Conservation (phyloP, 2,797 vertebrate genomes). For the Leucoraja ocellata region DNA sequence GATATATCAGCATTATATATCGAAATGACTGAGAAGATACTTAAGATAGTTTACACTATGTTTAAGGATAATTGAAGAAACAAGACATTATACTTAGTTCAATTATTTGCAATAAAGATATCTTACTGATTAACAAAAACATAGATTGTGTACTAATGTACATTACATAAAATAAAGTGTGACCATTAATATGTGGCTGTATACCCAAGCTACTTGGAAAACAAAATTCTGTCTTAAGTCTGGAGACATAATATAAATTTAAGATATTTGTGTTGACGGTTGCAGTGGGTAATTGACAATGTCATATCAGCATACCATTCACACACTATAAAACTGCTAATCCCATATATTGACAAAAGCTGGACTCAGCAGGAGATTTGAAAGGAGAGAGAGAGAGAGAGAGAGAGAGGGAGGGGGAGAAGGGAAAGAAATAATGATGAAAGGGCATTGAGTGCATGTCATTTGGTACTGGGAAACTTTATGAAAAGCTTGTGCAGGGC, state of each 20-base stretch:
- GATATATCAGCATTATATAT: background rate
- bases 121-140: background rate
- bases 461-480: background rate
- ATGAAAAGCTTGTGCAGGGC: background rate
- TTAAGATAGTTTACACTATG: background rate
- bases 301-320: background rate
- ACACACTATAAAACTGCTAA: background rate
- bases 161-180: background rate
- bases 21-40: background rate
- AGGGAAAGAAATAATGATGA: background rate
- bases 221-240: background rate
- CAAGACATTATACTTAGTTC: background rate
- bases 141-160: background rate
- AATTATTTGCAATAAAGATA: background rate
- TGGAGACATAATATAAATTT: background rate
- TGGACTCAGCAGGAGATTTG: background rate
- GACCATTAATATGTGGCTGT: background rate
- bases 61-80: background rate
- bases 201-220: background rate
- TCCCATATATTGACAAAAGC: background rate
- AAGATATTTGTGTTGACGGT: background rate
- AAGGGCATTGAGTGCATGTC: background rate
- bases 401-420: too few relatives aligned
- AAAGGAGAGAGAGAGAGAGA: background rate
- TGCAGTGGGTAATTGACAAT: background rate